Conservation (phyloP, 2,797 vertebrate species). For the Falco cherrug region DNA sequence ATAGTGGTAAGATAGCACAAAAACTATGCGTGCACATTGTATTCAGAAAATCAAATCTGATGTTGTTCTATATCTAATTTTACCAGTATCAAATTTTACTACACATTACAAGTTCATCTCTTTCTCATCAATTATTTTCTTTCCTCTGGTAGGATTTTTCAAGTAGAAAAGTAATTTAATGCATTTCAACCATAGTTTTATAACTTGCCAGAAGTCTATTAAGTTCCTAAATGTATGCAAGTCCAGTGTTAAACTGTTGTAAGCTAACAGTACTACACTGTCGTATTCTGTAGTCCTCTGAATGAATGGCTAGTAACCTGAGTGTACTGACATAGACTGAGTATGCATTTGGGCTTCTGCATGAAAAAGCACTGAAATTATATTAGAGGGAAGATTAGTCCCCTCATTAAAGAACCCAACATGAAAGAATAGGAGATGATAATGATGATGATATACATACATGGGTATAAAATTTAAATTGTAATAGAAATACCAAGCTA, state of each 20-base stretch:
- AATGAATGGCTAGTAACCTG: not conserved
- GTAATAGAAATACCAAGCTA: not conserved
- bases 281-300: not conserved
- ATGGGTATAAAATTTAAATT: not conserved
- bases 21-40: not conserved
- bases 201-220: not conserved
- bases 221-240: not conserved
- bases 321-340: not conserved
- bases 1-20: not conserved
- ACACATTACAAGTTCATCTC: not conserved
- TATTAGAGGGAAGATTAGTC: not conserved
- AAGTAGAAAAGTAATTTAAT: not conserved
- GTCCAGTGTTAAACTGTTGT: not conserved
- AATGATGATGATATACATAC: not conserved
- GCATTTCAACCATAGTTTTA: not conserved
- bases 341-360: rapidly evolving
- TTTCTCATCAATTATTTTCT: not conserved
- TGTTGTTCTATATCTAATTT: not conserved
- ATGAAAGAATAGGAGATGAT: not conserved
- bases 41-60: not conserved
- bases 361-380: not conserved
- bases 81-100: not conserved
- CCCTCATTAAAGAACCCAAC: not conserved
- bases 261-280: not conserved
- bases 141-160: not conserved